These are phyloP conservation scores for Isaurus tuberculatus DNA, from an alignment of 92 coral and sea anemone genomes.

Conservation along the genomic window DNA sequence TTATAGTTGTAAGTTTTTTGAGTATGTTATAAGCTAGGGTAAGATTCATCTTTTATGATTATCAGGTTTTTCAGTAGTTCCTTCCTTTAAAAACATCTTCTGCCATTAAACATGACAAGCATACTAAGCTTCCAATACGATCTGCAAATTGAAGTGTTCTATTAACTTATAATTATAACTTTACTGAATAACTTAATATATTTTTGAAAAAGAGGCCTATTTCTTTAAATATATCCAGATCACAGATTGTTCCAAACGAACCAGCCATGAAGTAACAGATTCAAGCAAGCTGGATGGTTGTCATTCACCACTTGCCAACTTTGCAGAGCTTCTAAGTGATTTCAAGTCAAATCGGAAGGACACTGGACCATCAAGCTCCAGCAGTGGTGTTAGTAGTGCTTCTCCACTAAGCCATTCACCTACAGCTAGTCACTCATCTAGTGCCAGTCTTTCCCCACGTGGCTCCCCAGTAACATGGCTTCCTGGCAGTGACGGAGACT, in stretches of 20 bases:
- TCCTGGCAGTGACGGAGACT: constrained; percentile 69
- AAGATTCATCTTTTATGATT: too few relatives aligned
- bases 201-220: too few relatives aligned
- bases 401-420: constrained; percentile 99
- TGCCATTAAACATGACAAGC: too few relatives aligned
- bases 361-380: constrained; percentile 75
- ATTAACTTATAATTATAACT: too few relatives aligned
- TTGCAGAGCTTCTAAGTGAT: constrained; percentile 54
- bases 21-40: too few relatives aligned
- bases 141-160: too few relatives aligned
- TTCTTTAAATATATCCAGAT: background rate
- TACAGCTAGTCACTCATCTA: constrained; percentile 83
- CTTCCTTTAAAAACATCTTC: too few relatives aligned
- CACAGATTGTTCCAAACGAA: constrained; percentile 32
- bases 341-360: constrained; percentile 66
- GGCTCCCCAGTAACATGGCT: constrained; percentile 83
- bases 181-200: too few relatives aligned
- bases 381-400: constrained; percentile 97
- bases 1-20: too few relatives aligned
- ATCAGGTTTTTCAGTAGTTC: too few relatives aligned
- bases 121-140: too few relatives aligned
- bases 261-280: constrained; percentile 30
- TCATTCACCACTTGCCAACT: constrained; percentile 16
- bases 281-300: constrained; percentile 4
- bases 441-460: constrained; percentile 65